phyloP scores from a whole-genome alignment of 2,888 invertebrate genomes.

The Eulithis testata region DNA sequence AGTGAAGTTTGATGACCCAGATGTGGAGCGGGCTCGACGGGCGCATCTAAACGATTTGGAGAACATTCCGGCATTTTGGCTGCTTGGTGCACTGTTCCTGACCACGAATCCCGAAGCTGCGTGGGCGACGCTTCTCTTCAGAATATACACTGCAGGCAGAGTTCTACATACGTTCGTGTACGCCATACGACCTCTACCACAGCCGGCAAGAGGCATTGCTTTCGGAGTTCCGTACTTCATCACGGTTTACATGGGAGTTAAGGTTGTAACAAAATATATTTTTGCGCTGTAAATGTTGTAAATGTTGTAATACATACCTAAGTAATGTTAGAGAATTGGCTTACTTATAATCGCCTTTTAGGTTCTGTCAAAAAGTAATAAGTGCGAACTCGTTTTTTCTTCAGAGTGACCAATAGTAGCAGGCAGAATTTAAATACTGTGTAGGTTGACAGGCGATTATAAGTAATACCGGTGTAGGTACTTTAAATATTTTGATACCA shows the following conservation, averaged over 20 bases:
- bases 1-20: conserved; percentile 65
- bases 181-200: conserved; percentile 85
- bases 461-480: neutral
- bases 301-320: neutral
- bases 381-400: too few relatives aligned
- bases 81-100: conserved; percentile 83
- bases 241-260: conserved; percentile 64
- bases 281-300: conserved; percentile 43
- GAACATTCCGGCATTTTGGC: conserved; percentile 87
- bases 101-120: conserved; percentile 77
- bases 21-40: conserved; percentile 73
- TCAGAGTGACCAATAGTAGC: too few relatives aligned
- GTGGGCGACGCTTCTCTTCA: conserved; percentile 58
- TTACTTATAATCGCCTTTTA: too few relatives aligned
- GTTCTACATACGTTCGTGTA: conserved; percentile 87
- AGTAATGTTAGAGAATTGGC: neutral
- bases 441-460: too few relatives aligned
- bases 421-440: too few relatives aligned
- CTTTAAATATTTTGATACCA: neutral
- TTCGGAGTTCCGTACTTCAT: conserved; percentile 59
- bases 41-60: conserved; percentile 89
- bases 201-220: conserved; percentile 74
- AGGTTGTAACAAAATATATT: conserved; percentile 56
- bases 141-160: conserved; percentile 81
- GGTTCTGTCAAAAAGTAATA: too few relatives aligned